phyloP scores from a whole-genome alignment of 1,140 invertebrate genomes.

The Nomia melanderi region DNA sequence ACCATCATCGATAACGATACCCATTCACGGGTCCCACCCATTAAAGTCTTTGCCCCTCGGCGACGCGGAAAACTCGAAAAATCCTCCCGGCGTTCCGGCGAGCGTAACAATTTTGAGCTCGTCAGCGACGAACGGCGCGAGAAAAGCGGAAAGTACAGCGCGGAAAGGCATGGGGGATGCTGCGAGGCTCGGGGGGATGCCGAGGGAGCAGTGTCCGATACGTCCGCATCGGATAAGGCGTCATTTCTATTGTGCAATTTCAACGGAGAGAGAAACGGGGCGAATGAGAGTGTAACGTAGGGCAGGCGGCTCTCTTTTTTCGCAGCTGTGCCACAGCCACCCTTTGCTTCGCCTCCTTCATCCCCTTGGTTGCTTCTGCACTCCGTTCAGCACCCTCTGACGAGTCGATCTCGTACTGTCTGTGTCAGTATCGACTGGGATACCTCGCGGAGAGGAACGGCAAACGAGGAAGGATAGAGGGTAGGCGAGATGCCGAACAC shows the following conservation, averaged over 20 bases:
- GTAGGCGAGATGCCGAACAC: slow-evolving; percentile 52
- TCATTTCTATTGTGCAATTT: slow-evolving; percentile 42
- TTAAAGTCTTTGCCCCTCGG: slow-evolving; percentile 17
- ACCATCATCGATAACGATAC: slow-evolving; percentile 15
- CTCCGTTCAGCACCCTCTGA: slow-evolving; percentile 76
- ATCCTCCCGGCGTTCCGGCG: slow-evolving; percentile 11
- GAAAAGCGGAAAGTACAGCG: neutral
- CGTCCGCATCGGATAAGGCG: slow-evolving; percentile 50
- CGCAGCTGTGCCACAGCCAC: neutral
- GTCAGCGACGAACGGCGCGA: neutral
- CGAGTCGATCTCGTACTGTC: slow-evolving; percentile 78
- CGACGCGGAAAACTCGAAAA: neutral
- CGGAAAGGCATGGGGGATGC: slow-evolving; percentile 15
- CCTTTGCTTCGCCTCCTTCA: slow-evolving; percentile 12
- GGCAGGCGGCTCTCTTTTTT: slow-evolving; percentile 40
- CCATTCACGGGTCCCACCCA: slow-evolving; percentile 5
- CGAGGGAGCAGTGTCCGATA: slow-evolving; percentile 50
- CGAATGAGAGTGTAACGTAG: slow-evolving; percentile 23
- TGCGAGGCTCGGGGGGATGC: too few relatives aligned
- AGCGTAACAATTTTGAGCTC: slow-evolving; percentile 37
- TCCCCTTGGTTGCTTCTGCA: slow-evolving; percentile 51
- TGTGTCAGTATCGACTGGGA: slow-evolving; percentile 79
- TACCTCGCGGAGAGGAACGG: slow-evolving; percentile 62
- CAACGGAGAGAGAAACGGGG: neutral
- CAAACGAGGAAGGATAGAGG: slow-evolving; percentile 48